Evolutionary conservation across 2,797 vertebrate species (phyloP).

Genomic region (Rhinatrema bivittatum): DNA sequence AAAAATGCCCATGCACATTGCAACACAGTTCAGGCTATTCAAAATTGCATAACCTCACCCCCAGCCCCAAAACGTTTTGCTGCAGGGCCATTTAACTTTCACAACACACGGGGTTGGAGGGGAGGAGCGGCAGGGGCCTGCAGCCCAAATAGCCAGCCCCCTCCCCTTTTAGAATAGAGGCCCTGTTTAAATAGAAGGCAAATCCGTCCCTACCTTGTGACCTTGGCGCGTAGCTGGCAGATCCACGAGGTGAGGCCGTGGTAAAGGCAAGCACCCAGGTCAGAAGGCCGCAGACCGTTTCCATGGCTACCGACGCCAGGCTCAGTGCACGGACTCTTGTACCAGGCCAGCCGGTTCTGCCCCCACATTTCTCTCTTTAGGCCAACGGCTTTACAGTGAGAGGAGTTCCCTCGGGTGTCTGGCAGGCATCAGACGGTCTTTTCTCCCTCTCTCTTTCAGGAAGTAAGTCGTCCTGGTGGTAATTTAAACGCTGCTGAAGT

Average conservation of each 20-base stretch:
- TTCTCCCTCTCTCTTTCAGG: too few relatives aligned
- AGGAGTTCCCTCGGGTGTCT: constrained; percentile 24
- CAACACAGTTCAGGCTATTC: too few relatives aligned
- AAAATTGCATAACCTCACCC: too few relatives aligned
- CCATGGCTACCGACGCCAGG: constrained; percentile 79
- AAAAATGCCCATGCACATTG: too few relatives aligned
- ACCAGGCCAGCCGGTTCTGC: constrained; percentile 61
- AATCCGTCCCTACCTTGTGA: constrained; percentile 82
- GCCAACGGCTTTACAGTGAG: constrained; percentile 69
- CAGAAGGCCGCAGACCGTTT: constrained; percentile 80
- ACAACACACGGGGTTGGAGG: too few relatives aligned
- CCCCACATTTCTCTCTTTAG: constrained; percentile 91
- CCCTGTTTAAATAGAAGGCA: too few relatives aligned
- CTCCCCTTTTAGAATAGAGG: too few relatives aligned
- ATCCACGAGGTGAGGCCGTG: constrained; percentile 56
- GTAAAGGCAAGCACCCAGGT: constrained; percentile 69
- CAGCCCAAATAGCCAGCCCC: too few relatives aligned
- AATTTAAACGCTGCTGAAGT: constrained; percentile 8
- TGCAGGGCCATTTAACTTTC: too few relatives aligned
- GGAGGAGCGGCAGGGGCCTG: too few relatives aligned
- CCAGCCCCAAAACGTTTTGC: too few relatives aligned
- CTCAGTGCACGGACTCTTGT: constrained; percentile 58
- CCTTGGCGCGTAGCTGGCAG: constrained; percentile 54
- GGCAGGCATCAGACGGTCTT: constrained; percentile 18
- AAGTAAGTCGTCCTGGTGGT: not conserved